Evolutionary conservation across 1,140 invertebrate species (phyloP).

Genomic region (Ladona fulva): DNA sequence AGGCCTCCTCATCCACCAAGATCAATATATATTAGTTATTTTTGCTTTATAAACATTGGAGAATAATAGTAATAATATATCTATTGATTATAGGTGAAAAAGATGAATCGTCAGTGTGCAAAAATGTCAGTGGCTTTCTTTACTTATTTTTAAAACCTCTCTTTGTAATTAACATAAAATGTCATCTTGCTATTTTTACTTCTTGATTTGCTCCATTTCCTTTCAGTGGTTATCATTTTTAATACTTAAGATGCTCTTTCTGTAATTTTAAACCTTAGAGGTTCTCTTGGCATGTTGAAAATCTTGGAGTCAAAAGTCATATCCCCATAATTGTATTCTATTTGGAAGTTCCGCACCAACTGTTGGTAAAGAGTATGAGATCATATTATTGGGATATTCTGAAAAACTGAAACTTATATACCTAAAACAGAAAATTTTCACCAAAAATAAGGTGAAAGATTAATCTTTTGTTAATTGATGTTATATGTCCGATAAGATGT

Average conservation of each 20-base stretch:
- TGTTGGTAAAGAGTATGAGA: constrained; percentile 17
- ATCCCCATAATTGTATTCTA: constrained; percentile 39
- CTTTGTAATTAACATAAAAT: no score
- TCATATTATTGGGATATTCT: not conserved
- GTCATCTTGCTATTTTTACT: no score
- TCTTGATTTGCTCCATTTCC: no score
- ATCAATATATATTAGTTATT: no score
- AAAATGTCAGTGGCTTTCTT: no score
- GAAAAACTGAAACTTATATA: not conserved
- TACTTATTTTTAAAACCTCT: no score
- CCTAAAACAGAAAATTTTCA: not conserved
- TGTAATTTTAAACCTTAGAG: constrained; percentile 33
- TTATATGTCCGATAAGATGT: not conserved
- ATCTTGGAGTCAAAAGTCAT: constrained; percentile 30
- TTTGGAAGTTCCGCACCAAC: constrained; percentile 39
- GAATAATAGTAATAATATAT: no score
- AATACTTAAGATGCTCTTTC: constrained; percentile 21
- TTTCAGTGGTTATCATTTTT: no score
- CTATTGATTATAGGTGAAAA: no score
- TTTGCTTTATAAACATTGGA: no score
- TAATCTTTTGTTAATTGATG: not conserved
- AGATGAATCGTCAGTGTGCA: no score
- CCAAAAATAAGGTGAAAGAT: not conserved
- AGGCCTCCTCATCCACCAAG: no score
- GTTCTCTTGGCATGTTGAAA: constrained; percentile 34